Evolutionary conservation across 2,113 vertebrate species (phyloP).

Genomic region (Pomatostomus ruficeps): DNA sequence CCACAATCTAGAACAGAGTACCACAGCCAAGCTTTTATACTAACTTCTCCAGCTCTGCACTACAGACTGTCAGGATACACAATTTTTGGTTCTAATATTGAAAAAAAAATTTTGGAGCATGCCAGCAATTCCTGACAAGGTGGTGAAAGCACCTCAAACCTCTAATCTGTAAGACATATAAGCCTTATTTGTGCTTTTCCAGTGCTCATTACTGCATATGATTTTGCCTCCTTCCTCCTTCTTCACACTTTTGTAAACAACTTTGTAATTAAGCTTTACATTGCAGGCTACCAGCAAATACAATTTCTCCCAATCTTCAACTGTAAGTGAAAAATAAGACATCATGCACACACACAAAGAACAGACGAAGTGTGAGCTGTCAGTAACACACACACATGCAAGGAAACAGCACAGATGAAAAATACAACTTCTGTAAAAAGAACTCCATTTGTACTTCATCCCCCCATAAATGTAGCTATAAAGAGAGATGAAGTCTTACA

Average conservation of each 20-base stretch:
- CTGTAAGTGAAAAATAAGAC: neutral
- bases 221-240: neutral
- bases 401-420: neutral
- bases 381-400: neutral
- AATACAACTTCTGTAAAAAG: neutral
- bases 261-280: neutral
- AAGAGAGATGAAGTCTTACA: neutral
- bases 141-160: neutral
- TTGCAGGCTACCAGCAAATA: neutral
- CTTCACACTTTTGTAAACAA: neutral
- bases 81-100: neutral
- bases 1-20: neutral
- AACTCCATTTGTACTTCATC: neutral
- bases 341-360: neutral
- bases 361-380: neutral
- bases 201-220: neutral
- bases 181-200: neutral
- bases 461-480: neutral
- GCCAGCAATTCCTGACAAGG: neutral
- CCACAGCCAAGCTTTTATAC: neutral
- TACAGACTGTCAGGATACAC: fast-evolving
- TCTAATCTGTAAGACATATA: fast-evolving
- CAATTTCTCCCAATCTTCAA: neutral
- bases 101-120: neutral
- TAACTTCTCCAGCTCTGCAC: neutral